Conservation (phyloP, 2,797 vertebrate genomes). For the Phoebastria nigripes region DNA sequence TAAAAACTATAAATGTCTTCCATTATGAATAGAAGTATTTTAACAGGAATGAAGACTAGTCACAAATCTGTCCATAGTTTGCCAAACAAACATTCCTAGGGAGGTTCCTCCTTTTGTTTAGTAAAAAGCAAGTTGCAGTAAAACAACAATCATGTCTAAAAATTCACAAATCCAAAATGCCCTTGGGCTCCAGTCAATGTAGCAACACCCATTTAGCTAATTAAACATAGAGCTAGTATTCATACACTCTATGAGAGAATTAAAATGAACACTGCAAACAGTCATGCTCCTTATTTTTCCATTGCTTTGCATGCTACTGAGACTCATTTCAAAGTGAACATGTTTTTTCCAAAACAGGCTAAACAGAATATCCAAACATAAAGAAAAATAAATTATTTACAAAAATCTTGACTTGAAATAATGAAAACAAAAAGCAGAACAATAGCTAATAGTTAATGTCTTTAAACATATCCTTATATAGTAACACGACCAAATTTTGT, state of each 20-base stretch:
- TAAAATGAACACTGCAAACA: background rate
- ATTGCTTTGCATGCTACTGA: background rate
- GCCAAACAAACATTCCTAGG: background rate
- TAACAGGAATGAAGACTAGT: background rate
- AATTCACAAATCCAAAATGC: constrained; percentile 19
- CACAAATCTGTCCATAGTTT: background rate
- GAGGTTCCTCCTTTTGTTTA: constrained; percentile 5
- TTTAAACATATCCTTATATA: background rate
- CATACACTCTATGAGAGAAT: background rate
- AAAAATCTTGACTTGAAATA: background rate
- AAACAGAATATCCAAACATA: background rate
- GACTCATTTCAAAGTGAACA: background rate
- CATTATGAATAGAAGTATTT: background rate
- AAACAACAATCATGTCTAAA: constrained; percentile 5
- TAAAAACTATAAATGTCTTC: background rate
- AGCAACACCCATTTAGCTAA: constrained; percentile 4
- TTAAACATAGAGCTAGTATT: constrained; percentile 4
- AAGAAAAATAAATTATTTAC: background rate
- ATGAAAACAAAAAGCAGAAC: constrained; percentile 26
- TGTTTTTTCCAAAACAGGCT: constrained; percentile 16
- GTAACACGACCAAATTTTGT: background rate
- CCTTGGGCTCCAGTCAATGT: background rate
- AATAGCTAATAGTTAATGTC: background rate
- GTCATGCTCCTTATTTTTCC: background rate
- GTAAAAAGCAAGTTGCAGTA: background rate